Evolutionary conservation across 2,888 invertebrate species (phyloP), one percentile per base, ranked within the genome.

Genomic region (Leptopilina syphax): DNA sequence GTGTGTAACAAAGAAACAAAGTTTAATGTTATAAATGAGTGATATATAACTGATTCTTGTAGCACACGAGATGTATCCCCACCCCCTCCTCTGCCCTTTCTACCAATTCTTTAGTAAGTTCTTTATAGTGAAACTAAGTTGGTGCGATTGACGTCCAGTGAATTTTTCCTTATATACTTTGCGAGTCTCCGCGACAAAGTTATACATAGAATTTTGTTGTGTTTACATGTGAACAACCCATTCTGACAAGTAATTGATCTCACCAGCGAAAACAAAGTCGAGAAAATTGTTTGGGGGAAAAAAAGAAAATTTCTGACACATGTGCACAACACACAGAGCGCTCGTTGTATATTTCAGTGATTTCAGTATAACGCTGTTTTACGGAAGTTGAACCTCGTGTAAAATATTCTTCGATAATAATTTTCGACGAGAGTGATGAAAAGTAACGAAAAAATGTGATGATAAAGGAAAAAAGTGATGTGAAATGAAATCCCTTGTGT

Each of bases 1-100:
- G 83, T 83, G 82, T 66, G 83, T 83, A 82, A 83, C 63, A 81
- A 84, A 81, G 66, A 76, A 78, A 44, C 18, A 65, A 57, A 57
- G 24, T 63, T 47, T 24, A 2, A 13, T 5, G 54, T 70, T 70
- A 5, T 24, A 50, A 24, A 8, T 27, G 7, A 54, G 70, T 50
- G 63, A 63, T 63, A 63, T 63, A 70, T 70, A 50, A 1, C 3
- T 3, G 24, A 70, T 54, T 54, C 47, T 54, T 24, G 47, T 24
- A 50, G 50, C 10, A 24, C 47, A 54, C 34, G 34, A 41, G 73
- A 54, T 73, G 73, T 57, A 57, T 73, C 73, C 73, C 73, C 73
- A 57, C 34, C 73, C 50, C 27, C 54, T 27, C 34, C 34, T 3
- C 34, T 34, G 34, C 34, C 13, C 50, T 54, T 27, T 13, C 34